Conservation (phyloP, 2,888 invertebrate species). For the Drosophila mettleri region DNA sequence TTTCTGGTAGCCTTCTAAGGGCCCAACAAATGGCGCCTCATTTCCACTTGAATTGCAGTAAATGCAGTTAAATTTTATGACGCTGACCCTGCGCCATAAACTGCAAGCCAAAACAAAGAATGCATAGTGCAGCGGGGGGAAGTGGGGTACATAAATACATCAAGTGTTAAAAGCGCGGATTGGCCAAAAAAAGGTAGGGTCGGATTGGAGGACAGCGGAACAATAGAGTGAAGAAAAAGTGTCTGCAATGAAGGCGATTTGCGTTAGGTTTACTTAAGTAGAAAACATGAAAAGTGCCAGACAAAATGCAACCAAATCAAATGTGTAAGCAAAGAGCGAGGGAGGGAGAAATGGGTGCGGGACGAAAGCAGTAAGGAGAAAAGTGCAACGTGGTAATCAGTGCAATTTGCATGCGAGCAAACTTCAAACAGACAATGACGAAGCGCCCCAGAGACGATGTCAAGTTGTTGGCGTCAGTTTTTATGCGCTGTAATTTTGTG, state of each 20-base stretch:
- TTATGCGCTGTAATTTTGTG: background rate
- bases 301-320: conserved; percentile 68
- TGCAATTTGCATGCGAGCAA: conserved; percentile 77
- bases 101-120: conserved; percentile 20
- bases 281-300: conserved; percentile 52
- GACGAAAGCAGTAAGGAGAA: conserved; percentile 18
- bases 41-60: conserved; percentile 61
- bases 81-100: conserved; percentile 61
- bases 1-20: conserved; percentile 36
- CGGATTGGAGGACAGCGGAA: conserved; percentile 12
- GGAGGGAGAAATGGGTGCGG: background rate
- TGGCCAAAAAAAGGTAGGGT: background rate
- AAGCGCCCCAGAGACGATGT: conserved; percentile 29
- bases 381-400: conserved; percentile 76
- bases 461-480: conserved; percentile 38
- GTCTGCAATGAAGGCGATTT: conserved; percentile 70
- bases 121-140: background rate
- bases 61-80: conserved; percentile 71
- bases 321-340: conserved; percentile 66
- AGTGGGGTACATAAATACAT: conserved; percentile 60
- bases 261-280: conserved; percentile 66
- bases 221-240: conserved; percentile 53
- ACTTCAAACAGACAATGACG: conserved; percentile 66
- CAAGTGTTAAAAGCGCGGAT: conserved; percentile 42
- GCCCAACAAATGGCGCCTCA: conserved; percentile 61